These are phyloP conservation scores for Zootoca vivipara DNA, from an alignment of 2,113 vertebrate species.

Conservation along the genomic window DNA sequence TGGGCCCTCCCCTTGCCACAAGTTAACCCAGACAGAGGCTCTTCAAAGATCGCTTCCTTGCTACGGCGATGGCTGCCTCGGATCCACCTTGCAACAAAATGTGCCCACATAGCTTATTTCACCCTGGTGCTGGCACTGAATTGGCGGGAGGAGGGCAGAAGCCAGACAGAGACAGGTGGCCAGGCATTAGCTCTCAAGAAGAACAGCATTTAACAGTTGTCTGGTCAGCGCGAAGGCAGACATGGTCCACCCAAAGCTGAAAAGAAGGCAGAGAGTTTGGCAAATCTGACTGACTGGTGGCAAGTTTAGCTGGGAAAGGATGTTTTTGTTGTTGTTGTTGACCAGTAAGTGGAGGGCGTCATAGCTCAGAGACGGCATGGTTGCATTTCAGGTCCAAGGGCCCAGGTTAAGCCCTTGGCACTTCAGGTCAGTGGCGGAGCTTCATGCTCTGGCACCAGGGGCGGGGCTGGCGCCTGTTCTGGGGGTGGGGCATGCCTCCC, in stretches of 20 bases:
- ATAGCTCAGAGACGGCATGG: not conserved
- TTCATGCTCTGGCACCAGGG: too few relatives aligned
- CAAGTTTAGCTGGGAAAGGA: too few relatives aligned
- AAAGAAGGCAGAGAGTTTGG: not conserved
- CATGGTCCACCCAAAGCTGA: too few relatives aligned
- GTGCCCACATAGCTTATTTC: slow-evolving; percentile 14
- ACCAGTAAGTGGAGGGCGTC: not conserved
- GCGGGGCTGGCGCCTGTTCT: too few relatives aligned
- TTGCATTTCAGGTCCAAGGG: not conserved
- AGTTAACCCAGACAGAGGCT: not conserved
- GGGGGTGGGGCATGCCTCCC: too few relatives aligned
- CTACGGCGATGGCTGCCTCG: slow-evolving; percentile 11
- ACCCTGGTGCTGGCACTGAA: slow-evolving; percentile 7
- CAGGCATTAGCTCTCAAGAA: not conserved
- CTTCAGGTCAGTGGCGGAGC: too few relatives aligned
- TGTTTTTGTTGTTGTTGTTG: not conserved
- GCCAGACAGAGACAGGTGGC: not conserved
- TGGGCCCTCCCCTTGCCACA: not conserved
- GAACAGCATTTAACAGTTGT: not conserved
- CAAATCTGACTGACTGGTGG: not conserved
- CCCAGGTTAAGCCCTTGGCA: too few relatives aligned
- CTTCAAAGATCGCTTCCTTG: not conserved
- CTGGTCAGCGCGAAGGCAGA: not conserved
- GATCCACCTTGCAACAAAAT: slow-evolving; percentile 19
- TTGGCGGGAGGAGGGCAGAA: not conserved